Base-by-base conservation (phyloP, 2,797 vertebrate species). In the Acipenser ruthenus region DNA sequence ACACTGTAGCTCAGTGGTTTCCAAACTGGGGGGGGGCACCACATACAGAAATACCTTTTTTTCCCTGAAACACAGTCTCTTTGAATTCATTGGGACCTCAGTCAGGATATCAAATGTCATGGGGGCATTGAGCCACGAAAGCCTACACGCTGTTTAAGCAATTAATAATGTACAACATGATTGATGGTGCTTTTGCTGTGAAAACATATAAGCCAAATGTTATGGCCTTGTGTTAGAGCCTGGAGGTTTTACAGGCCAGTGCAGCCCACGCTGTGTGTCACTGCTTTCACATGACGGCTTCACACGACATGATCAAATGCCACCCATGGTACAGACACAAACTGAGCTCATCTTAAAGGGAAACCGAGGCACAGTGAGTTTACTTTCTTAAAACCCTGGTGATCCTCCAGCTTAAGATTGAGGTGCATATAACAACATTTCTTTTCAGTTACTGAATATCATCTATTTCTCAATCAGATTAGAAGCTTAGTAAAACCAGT, bases 61-160 rank as follows among this genome's bases (percentile, higher is more conserved):
- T 11, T n/a, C 13, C 11, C 55, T n/a, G 6, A 7, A 6, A 7
- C 55, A 58, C 6, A 58, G 13, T 60, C n/a, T 63, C 23, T 50
- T 61, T 62, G 58, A 50, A 63, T 8, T 1, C 6, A 50, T 15
- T 60, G 48, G 9, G 59, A 49, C 49, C 50, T 60, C 11, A 18
- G 8, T 58, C 52, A 53, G 62, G 53, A 55, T 49, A 64, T 52
- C 18, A 10, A 15, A 64, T 60, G 63, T 60, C 63, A 47, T 37
- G 23, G 23, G 64, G 8, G 6, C 51, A 47, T 62, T 37, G 60
- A 13, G 15, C 50, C 12, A n/a, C 4, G 12, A n/a, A 58, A 13
- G 12, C 12, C n/a, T 7, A 10, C 5, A n/a, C 11, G 55, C 55
- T 5, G 55, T 13, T 58, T 58, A 13, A 58, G 12, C 12, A 58